Percentiles rank a stretch among this genome's conserved stretches.
These are phyloP conservation scores for Piezodorus guildinii DNA, from an alignment of 1,140 invertebrate species.

Conservation along the genomic window DNA sequence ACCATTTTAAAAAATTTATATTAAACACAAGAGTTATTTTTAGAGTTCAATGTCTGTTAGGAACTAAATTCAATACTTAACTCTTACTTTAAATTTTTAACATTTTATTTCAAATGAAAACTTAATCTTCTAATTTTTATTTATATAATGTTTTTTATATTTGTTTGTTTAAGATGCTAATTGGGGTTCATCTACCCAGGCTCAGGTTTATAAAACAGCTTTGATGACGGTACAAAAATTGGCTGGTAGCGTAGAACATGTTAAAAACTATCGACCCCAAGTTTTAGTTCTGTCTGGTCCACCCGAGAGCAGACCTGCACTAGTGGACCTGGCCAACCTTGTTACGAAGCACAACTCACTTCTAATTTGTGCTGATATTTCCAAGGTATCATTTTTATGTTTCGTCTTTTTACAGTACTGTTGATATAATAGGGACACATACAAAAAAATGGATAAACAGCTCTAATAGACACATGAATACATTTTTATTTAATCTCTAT, in stretches of 20 bases:
- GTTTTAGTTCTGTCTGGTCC: constrained; percentile 75
- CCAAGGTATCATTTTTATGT: constrained; percentile 44
- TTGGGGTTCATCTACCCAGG: constrained; percentile 95
- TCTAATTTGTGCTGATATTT: constrained; percentile 79
- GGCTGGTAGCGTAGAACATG: constrained; percentile 77
- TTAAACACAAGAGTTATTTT: too few relatives aligned
- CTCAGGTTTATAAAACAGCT: constrained; percentile 87
- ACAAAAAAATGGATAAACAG: too few relatives aligned
- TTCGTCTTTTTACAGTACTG: too few relatives aligned
- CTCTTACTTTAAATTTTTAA: too few relatives aligned
- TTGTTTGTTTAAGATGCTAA: constrained; percentile 67
- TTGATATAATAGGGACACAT: too few relatives aligned
- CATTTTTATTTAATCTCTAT: too few relatives aligned
- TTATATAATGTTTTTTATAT: too few relatives aligned
- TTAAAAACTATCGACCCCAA: constrained; percentile 92
- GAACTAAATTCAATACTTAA: too few relatives aligned
- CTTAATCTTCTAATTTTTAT: neutral
- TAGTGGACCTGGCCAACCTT: constrained; percentile 81
- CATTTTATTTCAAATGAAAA: too few relatives aligned
- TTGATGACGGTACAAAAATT: constrained; percentile 70
- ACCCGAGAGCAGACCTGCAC: constrained; percentile 65
- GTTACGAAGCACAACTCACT: constrained; percentile 88
- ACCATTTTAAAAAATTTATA: too few relatives aligned
- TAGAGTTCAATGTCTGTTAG: too few relatives aligned
- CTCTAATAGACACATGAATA: too few relatives aligned